Percentiles rank a stretch among this genome's conserved stretches.
Conservation (phyloP, 2,888 invertebrate genomes). For the Adela reaumurella region DNA sequence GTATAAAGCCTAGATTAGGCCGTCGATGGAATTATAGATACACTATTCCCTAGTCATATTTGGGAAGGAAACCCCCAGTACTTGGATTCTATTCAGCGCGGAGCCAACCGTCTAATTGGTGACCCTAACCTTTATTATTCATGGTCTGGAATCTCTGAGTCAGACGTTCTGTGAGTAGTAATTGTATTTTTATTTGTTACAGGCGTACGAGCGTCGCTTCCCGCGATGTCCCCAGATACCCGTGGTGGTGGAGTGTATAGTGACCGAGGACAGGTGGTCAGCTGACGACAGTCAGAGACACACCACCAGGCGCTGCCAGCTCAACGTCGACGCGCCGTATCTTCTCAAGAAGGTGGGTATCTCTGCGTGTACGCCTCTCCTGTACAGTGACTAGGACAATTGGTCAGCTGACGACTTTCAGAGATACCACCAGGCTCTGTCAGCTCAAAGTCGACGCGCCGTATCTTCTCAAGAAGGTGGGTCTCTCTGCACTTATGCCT, state of each 20-base stretch:
- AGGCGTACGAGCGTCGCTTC: conserved; percentile 94
- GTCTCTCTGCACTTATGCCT: no score
- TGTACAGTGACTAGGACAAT: conserved; percentile 76
- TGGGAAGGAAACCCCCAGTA: no score
- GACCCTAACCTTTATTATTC: no score
- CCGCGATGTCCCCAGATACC: conserved; percentile 93
- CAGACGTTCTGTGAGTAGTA: no score
- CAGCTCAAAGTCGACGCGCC: conserved; percentile 91
- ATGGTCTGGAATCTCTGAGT: no score
- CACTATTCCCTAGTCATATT: no score
- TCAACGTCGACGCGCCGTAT: conserved; percentile 92
- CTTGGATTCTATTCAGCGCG: no score
- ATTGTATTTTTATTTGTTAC: no score
- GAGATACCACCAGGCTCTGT: conserved; percentile 79
- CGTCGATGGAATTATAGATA: no score
- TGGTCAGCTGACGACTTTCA: conserved; percentile 74
- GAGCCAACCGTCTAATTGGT: no score
- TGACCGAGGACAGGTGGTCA: conserved; percentile 71
- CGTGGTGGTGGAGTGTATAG: conserved; percentile 84
- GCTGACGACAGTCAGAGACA: conserved; percentile 74
- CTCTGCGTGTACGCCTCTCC: no score
- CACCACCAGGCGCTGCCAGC: conserved; percentile 81
- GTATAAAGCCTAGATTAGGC: no score
- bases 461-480: conserved; percentile 91
- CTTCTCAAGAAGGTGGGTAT: conserved; percentile 92